These are phyloP conservation scores for Panthera tigris DNA, from an alignment of 2,113 vertebrate species.

Conservation along the genomic window DNA sequence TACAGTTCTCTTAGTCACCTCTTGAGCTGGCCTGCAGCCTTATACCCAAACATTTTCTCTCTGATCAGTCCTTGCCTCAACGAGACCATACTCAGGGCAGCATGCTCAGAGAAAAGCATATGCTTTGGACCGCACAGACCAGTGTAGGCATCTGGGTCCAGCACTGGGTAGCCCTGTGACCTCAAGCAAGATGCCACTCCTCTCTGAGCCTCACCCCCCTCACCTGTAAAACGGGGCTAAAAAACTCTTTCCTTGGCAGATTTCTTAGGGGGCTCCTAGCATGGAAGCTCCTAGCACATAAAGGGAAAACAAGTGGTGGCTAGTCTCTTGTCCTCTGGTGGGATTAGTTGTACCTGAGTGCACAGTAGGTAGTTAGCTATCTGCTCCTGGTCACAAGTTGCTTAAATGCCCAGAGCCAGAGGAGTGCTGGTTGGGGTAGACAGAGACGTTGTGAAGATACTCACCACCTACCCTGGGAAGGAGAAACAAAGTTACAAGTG, in stretches of 20 bases:
- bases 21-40: neutral
- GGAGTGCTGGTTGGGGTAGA: neutral
- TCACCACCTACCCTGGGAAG: neutral
- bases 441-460: neutral
- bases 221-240: neutral
- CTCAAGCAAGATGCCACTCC: neutral
- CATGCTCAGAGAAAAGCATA: neutral
- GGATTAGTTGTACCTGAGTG: neutral
- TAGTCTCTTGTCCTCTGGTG: accelerated
- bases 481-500: neutral
- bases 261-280: neutral
- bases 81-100: neutral
- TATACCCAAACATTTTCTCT: neutral
- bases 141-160: neutral
- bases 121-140: neutral
- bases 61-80: neutral
- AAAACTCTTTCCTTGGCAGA: neutral
- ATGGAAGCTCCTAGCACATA: neutral
- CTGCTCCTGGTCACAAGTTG: neutral
- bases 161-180: neutral
- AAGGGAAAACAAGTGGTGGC: neutral
- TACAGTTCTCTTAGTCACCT: neutral
- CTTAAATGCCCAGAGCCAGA: neutral
- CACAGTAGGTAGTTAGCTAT: too few relatives aligned
- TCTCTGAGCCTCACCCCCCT: neutral